These are phyloP conservation scores for Pyrocephalus nanus DNA, from an alignment of 2,797 vertebrate genomes.

Conservation along the genomic window DNA sequence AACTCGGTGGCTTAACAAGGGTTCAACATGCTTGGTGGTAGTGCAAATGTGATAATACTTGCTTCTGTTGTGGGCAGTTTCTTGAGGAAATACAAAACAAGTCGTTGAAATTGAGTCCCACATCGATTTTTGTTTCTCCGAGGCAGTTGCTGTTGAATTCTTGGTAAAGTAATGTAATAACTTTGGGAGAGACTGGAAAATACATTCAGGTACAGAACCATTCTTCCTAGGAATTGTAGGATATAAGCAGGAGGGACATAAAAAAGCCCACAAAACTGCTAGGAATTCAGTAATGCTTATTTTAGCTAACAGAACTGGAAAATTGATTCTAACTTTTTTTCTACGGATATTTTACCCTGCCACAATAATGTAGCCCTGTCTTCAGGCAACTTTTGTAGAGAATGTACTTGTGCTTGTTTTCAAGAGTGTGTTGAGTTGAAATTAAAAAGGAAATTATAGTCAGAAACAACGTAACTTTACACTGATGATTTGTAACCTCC, in stretches of 20 bases:
- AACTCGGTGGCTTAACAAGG: rapidly evolving
- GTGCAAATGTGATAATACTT: background rate
- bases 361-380: background rate
- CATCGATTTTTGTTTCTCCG: background rate
- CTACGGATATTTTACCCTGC: background rate
- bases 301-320: background rate
- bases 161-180: background rate
- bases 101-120: background rate
- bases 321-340: background rate
- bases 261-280: background rate
- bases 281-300: background rate
- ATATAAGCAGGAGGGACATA: background rate
- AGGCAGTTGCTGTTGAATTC: background rate
- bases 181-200: background rate
- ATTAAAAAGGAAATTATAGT: background rate
- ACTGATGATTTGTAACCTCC: background rate
- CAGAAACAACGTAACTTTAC: background rate
- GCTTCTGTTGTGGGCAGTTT: background rate
- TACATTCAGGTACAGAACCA: background rate
- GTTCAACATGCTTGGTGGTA: rapidly evolving
- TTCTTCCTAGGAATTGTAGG: background rate
- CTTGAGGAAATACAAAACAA: background rate
- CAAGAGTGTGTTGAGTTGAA: background rate
- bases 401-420: background rate
- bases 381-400: background rate